phyloP scores from a whole-genome alignment of 1,140 invertebrate species.

The Drosophila pallidifrons region DNA sequence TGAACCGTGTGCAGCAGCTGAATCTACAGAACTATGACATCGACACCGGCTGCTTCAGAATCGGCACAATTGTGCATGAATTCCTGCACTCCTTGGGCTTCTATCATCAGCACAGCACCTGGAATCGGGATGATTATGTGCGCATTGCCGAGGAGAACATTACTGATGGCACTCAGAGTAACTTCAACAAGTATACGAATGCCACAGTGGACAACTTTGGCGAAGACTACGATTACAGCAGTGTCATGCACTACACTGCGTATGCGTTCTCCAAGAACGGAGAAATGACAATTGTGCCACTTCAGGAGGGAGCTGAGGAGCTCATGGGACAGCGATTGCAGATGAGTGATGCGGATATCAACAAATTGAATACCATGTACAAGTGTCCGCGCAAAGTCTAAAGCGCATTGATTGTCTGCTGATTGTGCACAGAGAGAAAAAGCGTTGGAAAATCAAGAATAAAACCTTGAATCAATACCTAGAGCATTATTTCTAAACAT shows the following conservation, averaged over 20 bases:
- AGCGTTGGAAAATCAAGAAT: no score
- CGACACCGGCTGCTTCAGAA: conserved; percentile 86
- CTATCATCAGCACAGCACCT: conserved; percentile 87
- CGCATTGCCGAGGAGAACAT: conserved; percentile 87
- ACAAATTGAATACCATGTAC: conserved; percentile 89
- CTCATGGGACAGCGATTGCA: conserved; percentile 87
- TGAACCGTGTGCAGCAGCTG: conserved; percentile 85
- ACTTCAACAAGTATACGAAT: conserved; percentile 86
- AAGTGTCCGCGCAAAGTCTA: conserved; percentile 54
- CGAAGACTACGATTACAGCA: conserved; percentile 88
- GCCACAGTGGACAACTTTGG: conserved; percentile 85
- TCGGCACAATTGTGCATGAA: conserved; percentile 89
- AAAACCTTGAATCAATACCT: no score
- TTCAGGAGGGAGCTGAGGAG: conserved; percentile 54
- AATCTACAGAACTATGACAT: conserved; percentile 85
- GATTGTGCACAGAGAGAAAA: no score
- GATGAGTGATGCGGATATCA: conserved; percentile 88
- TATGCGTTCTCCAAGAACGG: conserved; percentile 90
- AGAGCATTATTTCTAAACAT: no score
- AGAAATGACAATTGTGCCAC: conserved; percentile 88
- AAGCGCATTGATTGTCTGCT: not conserved
- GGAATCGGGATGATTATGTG: conserved; percentile 88
- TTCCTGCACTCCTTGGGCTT: conserved; percentile 88
- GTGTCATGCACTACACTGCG: conserved; percentile 92
- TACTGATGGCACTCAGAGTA: conserved; percentile 83